Base-by-base conservation (phyloP, 2,888 invertebrate genomes). In the Sphinx pinastri region DNA sequence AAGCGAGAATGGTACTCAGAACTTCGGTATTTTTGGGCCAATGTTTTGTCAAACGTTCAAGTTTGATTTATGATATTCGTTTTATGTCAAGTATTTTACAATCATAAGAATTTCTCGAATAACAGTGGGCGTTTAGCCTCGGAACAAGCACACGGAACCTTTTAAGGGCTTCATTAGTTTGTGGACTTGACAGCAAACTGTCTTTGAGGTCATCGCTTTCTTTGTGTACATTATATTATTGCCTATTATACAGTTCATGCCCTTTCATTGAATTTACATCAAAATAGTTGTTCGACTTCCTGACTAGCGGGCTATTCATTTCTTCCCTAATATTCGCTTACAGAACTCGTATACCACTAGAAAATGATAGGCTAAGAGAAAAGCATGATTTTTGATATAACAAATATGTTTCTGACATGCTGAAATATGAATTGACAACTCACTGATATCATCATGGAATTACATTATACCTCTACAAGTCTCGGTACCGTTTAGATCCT, bases 151-250 rank as follows among this genome's bases (percentile, higher is more conserved):
- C 79, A 80, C 79, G 80, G 78, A 76, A 80, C 88, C 88, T 81
- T 87, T 87, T 85, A 89, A 85, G 89, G 88, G 84, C 82, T 76
- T 84, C 82, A 88, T 88, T 89, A 88, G 81, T 82, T 63, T 59
- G 49, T 66, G 54, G 38, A 67, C 31, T n/a, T 63, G 63, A 47
- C 63, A 49, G 19, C 47, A 16, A 60, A 63, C 16, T 63, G 47
- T 63, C 11, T 19, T 19, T 47, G 47, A 49, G 47, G 11, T 16
- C 16, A 12, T 47, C 10, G 16, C 11, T 45, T 60, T 16, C 45
- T 19, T 49, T 58, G 14, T 14, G 19, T 19, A 49, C 49, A 16
- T 45, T 47, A 16, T 55, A 55, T 16, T 16, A 16, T 55, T 55
- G 54, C 19, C 54, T 55, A 19, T 2, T 16, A 55, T 2, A 11